phyloP scores from a whole-genome alignment of 2,113 vertebrate species.

The Campylomormyrus numenius region DNA sequence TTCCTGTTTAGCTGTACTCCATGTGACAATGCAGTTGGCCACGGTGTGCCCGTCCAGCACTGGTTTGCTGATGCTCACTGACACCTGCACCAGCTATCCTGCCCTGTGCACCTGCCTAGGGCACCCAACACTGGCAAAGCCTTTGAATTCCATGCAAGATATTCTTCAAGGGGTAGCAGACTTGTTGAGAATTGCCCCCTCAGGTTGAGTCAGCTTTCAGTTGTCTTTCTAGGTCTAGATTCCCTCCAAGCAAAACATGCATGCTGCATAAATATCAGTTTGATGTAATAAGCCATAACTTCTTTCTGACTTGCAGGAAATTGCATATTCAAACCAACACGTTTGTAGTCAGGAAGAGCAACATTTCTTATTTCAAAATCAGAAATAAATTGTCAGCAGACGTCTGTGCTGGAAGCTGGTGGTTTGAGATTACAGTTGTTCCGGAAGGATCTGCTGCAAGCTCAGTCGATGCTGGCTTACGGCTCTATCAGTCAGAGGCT shows the following conservation, averaged over 20 bases:
- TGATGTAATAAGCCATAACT: neutral
- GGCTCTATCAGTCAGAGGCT: neutral
- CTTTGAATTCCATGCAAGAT: neutral
- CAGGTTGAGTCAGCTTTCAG: neutral
- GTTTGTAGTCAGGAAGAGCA: neutral
- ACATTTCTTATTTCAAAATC: conserved; percentile 1
- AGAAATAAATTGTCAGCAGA: conserved; percentile 13
- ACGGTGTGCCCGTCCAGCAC: neutral
- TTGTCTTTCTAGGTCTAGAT: neutral
- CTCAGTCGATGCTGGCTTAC: neutral
- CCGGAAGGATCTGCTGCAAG: neutral
- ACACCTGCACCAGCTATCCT: neutral
- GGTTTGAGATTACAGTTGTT: conserved; percentile 7
- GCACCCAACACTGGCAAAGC: neutral
- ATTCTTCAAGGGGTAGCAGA: neutral
- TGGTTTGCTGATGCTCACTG: neutral
- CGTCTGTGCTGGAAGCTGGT: neutral
- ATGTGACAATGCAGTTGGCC: neutral
- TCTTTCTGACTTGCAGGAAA: conserved; percentile 4
- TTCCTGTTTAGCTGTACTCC: neutral
- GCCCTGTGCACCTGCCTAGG: neutral
- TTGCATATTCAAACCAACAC: neutral
- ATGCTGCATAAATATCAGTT: neutral
- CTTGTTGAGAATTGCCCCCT: neutral
- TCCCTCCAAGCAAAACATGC: neutral